Evolutionary conservation across 2,888 invertebrate genomes (phyloP).

Genomic region (Aphodius sticticus): DNA sequence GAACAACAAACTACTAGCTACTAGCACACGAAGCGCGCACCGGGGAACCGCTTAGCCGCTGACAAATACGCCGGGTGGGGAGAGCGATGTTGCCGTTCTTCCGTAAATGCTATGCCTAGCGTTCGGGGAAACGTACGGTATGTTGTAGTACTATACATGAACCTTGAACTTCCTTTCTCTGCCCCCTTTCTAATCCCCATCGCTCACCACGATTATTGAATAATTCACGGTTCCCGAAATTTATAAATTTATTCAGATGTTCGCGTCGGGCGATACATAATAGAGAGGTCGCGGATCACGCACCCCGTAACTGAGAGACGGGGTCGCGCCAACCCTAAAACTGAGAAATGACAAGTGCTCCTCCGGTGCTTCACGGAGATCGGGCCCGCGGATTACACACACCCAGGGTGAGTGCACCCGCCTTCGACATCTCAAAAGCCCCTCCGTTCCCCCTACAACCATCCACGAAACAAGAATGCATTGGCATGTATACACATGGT

Average conservation of each 20-base stretch:
- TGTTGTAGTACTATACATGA: neutral
- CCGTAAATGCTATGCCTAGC: too few relatives aligned
- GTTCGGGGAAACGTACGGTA: too few relatives aligned
- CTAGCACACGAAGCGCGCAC: too few relatives aligned
- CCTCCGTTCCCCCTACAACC: constrained; percentile 22
- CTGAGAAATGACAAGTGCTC: constrained; percentile 56
- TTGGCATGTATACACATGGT: constrained; percentile 54
- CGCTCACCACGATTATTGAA: constrained; percentile 16
- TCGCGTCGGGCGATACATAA: constrained; percentile 12
- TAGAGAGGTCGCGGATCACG: constrained; percentile 27
- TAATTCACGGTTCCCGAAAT: constrained; percentile 19
- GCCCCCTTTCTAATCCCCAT: constrained; percentile 12
- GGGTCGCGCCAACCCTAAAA: constrained; percentile 46
- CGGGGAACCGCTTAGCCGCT: too few relatives aligned
- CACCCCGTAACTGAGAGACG: constrained; percentile 30
- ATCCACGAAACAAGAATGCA: constrained; percentile 44
- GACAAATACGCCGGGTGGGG: too few relatives aligned
- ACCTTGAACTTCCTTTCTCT: neutral
- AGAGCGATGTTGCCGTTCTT: too few relatives aligned
- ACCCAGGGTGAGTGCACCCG: constrained; percentile 52
- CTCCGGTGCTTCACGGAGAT: constrained; percentile 52
- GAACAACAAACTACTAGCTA: too few relatives aligned
- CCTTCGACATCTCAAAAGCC: constrained; percentile 47
- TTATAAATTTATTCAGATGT: constrained; percentile 22
- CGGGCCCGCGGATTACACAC: constrained; percentile 52